Evolutionary conservation across 2,888 invertebrate species (phyloP).

Genomic region (Oasisia sp.): DNA sequence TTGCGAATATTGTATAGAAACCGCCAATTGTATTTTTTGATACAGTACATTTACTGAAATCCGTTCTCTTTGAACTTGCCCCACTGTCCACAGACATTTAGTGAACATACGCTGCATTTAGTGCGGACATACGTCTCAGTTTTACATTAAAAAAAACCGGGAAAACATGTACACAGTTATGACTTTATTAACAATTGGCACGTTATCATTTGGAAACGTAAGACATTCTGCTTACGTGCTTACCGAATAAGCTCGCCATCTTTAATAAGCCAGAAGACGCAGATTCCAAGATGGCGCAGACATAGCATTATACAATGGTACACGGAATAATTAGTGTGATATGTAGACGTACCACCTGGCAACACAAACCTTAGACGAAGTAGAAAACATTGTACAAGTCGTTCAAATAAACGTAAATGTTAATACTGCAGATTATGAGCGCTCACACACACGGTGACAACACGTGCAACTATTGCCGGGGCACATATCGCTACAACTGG

Average conservation of each 20-base stretch:
- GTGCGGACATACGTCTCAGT: not conserved
- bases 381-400: not conserved
- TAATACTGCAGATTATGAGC: not conserved
- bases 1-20: not conserved
- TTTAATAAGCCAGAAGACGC: not conserved
- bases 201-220: not conserved
- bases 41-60: not conserved
- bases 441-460: not conserved
- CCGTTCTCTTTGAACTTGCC: not conserved
- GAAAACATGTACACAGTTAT: not conserved
- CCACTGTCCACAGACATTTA: not conserved
- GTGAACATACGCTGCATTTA: not conserved
- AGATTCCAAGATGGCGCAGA: not conserved
- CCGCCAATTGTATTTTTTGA: not conserved
- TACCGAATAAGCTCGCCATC: not conserved
- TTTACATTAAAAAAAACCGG: not conserved
- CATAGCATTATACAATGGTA: not conserved
- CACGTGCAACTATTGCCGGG: not conserved
- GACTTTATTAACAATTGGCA: not conserved
- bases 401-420: not conserved
- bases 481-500: not conserved
- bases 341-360: not conserved
- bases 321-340: not conserved
- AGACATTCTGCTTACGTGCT: not conserved
- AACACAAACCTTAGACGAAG: not conserved